These are phyloP conservation scores for Gobio occitaniae DNA, from an alignment of 2,797 vertebrate species.

Conservation along the genomic window DNA sequence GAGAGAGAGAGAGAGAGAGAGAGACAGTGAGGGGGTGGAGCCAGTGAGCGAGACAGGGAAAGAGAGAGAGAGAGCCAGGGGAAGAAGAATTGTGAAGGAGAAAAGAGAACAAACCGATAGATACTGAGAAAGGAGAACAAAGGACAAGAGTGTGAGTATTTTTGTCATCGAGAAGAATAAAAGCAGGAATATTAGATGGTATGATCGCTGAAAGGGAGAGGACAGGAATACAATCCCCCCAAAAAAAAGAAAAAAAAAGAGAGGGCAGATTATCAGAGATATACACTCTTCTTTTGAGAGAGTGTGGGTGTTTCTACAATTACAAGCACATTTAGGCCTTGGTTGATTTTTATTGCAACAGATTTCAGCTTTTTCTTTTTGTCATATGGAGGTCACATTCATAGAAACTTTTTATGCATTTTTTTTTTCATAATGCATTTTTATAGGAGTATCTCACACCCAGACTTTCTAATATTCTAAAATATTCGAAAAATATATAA, in stretches of 20 bases:
- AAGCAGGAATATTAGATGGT: slow-evolving; percentile 48
- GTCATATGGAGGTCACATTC: neutral
- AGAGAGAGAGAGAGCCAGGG: neutral
- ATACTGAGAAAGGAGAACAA: slow-evolving; percentile 22
- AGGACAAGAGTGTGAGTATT: slow-evolving; percentile 18
- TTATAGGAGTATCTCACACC: neutral
- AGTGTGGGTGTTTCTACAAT: slow-evolving; percentile 14
- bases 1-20: neutral
- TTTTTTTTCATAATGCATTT: neutral
- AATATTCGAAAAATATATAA: neutral
- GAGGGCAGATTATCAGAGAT: slow-evolving; percentile 5
- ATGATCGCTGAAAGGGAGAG: slow-evolving; percentile 8
- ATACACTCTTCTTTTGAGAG: neutral
- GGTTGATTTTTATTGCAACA: slow-evolving; percentile 12
- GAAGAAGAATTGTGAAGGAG: slow-evolving; percentile 5
- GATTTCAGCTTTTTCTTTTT: slow-evolving; percentile 1
- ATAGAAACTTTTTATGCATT: neutral
- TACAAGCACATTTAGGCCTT: neutral
- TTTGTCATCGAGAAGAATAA: neutral
- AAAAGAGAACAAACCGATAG: slow-evolving; percentile 19
- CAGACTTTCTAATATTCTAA: neutral
- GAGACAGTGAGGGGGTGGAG: slow-evolving; percentile 12
- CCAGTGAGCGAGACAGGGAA: neutral
- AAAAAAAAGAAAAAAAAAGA: no score
- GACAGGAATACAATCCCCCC: neutral